These are phyloP conservation scores for Meteorus cinctellus DNA, from an alignment of 2,888 invertebrate species.

Conservation along the genomic window DNA sequence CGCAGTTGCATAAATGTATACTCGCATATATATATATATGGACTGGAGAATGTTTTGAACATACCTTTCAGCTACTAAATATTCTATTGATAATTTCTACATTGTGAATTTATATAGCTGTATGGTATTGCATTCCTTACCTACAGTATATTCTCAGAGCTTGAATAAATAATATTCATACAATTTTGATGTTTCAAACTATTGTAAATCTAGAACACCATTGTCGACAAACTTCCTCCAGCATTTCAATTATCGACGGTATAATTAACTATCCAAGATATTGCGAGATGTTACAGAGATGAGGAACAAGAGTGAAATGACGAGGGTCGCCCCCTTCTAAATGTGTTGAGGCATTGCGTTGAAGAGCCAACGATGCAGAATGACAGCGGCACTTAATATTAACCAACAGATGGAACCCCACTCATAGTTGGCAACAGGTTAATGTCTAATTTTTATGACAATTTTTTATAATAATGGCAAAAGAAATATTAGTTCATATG, in stretches of 20 bases:
- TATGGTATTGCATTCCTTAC: too few species aligned
- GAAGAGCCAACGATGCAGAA: constrained; percentile 37
- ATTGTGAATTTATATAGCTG: not conserved
- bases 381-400: constrained; percentile 38
- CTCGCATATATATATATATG: not conserved
- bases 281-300: constrained; percentile 6
- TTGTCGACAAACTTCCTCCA: constrained; percentile 21
- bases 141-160: not conserved
- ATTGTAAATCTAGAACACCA: not conserved
- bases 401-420: constrained; percentile 11
- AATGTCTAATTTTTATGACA: not conserved
- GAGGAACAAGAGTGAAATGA: constrained; percentile 32
- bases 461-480: not conserved
- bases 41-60: constrained; percentile 8
- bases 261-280: constrained; percentile 38
- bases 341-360: constrained; percentile 24
- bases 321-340: constrained; percentile 34
- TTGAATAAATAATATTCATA: not conserved
- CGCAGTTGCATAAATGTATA: not conserved
- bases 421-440: constrained; percentile 29
- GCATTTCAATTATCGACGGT: constrained; percentile 19
- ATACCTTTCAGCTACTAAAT: constrained; percentile 15
- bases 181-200: constrained; percentile 18
- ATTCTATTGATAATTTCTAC: not conserved
- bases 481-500: too few species aligned